These are phyloP conservation scores for Drosophila sturtevanti DNA, from an alignment of 1,140 invertebrate species.

Conservation along the genomic window DNA sequence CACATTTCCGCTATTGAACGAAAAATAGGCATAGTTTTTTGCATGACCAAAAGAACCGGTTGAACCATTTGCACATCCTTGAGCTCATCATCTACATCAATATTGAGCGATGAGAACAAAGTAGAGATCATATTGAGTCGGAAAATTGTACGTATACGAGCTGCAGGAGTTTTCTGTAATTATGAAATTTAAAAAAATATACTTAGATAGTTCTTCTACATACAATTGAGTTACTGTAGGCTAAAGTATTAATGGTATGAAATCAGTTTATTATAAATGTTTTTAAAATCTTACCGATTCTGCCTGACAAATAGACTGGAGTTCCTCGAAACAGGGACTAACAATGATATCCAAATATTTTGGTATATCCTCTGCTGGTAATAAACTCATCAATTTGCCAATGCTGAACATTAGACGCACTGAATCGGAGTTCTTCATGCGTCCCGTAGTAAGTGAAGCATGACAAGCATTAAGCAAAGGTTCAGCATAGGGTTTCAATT, in stretches of 20 bases:
- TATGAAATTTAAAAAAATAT: background rate
- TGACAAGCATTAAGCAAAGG: slow-evolving; percentile 87
- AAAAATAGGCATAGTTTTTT: slow-evolving; percentile 86
- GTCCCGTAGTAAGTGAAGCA: slow-evolving; percentile 83
- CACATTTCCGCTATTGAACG: slow-evolving; percentile 84
- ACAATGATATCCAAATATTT: slow-evolving; percentile 88
- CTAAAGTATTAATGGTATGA: too few species aligned
- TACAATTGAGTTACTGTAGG: too few species aligned
- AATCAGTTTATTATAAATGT: background rate
- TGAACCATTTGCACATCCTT: slow-evolving; percentile 76
- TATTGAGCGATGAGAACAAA: slow-evolving; percentile 87
- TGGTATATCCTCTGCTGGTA: slow-evolving; percentile 87
- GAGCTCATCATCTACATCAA: slow-evolving; percentile 70
- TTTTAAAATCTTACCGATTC: slow-evolving; percentile 78
- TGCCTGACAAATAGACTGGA: slow-evolving; percentile 84
- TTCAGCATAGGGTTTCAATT: slow-evolving; percentile 88
- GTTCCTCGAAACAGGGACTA: slow-evolving; percentile 86
- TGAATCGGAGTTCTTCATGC: slow-evolving; percentile 86
- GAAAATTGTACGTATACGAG: slow-evolving; percentile 83
- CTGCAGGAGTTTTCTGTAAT: slow-evolving; percentile 82
- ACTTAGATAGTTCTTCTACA: too few species aligned
- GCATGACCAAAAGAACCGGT: slow-evolving; percentile 84
- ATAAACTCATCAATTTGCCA: slow-evolving; percentile 88
- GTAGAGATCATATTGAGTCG: slow-evolving; percentile 88
- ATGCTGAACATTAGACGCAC: slow-evolving; percentile 90